Evolutionary conservation across 2,888 invertebrate species (phyloP).

Genomic region (Arenicola marina): DNA sequence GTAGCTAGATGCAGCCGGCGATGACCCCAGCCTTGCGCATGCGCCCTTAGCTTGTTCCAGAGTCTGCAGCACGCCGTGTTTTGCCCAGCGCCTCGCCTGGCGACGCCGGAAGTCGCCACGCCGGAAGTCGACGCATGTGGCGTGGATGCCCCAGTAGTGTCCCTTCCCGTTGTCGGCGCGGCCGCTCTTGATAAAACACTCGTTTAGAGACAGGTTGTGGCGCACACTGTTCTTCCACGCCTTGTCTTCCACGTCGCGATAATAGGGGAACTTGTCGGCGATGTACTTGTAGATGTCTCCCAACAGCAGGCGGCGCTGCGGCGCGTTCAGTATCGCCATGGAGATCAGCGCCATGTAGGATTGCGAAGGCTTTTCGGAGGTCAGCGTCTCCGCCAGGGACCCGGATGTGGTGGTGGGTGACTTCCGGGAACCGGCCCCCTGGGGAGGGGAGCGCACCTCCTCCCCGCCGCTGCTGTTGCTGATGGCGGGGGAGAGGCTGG

Average conservation of each 20-base stretch:
- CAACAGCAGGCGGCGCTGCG: conserved; percentile 50
- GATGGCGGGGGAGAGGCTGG: background rate
- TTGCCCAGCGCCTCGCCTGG: background rate
- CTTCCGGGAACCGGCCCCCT: background rate
- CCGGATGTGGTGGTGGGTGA: background rate
- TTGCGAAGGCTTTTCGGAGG: background rate
- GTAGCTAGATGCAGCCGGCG: too few species aligned
- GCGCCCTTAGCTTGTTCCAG: too few species aligned
- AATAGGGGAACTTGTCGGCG: conserved; percentile 52
- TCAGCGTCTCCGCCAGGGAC: background rate
- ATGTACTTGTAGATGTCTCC: conserved; percentile 58
- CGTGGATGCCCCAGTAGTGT: conserved; percentile 78
- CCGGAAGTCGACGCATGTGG: conserved; percentile 23
- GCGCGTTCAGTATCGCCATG: conserved; percentile 53
- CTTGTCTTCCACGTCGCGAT: conserved; percentile 44
- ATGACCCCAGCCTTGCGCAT: too few species aligned
- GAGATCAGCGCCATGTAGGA: conserved; percentile 42
- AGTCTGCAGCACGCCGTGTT: background rate
- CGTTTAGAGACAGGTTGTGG: conserved; percentile 57
- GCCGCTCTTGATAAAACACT: conserved; percentile 57
- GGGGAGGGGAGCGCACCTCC: conserved; percentile 5
- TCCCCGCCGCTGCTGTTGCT: conserved; percentile 5
- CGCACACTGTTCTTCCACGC: conserved; percentile 58
- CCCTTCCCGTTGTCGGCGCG: conserved; percentile 82
- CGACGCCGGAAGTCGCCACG: conserved; percentile 17